A percentile compares a stretch with the other conserved stretches of the same genome.
These are phyloP conservation scores for Centropus unirufus DNA, from an alignment of 2,113 vertebrate genomes.

Conservation along the genomic window DNA sequence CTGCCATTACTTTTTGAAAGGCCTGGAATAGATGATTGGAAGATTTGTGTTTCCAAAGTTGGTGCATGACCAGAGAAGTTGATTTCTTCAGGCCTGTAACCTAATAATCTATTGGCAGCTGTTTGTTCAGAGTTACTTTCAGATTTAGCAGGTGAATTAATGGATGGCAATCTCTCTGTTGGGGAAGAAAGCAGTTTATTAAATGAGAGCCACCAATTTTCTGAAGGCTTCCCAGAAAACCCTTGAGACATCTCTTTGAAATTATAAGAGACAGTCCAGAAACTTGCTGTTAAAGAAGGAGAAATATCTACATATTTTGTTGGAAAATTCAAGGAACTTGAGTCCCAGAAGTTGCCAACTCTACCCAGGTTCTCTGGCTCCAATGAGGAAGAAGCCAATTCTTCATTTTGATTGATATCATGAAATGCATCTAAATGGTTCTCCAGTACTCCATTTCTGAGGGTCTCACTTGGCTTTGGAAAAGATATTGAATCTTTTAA, in stretches of 20 bases:
- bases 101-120: background rate
- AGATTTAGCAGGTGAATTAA: background rate
- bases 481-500: conserved; percentile 18
- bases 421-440: background rate
- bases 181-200: conserved; percentile 27
- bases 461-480: background rate
- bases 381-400: background rate
- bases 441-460: background rate
- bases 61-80: background rate
- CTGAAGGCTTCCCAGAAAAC: background rate
- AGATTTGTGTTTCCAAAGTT: conserved; percentile 12
- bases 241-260: background rate
- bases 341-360: background rate
- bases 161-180: conserved; percentile 15
- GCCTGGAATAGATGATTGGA: conserved; percentile 10
- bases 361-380: background rate
- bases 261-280: conserved; percentile 17
- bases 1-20: background rate
- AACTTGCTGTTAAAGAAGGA: conserved; percentile 22
- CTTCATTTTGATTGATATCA: background rate
- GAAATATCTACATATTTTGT: conserved; percentile 15
- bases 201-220: conserved; percentile 14
- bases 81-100: background rate
- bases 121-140: background rate
- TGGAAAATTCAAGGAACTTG: background rate